A percentile compares a stretch with the other conserved stretches of the same genome.
Conservation (phyloP, 1,140 invertebrate species). For the Leptoteleia sp. region DNA sequence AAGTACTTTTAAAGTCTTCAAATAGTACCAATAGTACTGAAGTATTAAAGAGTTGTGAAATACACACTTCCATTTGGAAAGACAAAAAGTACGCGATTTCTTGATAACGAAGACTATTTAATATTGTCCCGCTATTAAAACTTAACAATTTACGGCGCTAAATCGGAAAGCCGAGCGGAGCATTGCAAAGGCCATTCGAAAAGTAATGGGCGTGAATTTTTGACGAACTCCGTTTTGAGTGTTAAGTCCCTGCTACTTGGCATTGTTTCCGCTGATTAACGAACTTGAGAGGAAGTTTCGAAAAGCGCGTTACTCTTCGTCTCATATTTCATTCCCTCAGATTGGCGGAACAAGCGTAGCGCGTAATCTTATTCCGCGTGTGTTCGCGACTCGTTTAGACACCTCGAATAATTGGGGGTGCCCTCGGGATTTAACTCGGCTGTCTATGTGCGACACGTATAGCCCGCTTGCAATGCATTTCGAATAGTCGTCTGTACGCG, state of each 20-base stretch:
- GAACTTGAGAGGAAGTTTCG: slow-evolving; percentile 31
- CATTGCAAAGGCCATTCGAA: too few relatives aligned
- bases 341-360: slow-evolving; percentile 49
- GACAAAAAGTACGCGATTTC: too few relatives aligned
- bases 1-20: too few relatives aligned
- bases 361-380: slow-evolving; percentile 64
- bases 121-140: too few relatives aligned
- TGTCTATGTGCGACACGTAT: slow-evolving; percentile 38
- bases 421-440: slow-evolving; percentile 53
- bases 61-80: too few relatives aligned
- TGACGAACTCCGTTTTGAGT: neutral
- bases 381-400: slow-evolving; percentile 60
- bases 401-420: slow-evolving; percentile 62
- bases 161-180: too few relatives aligned
- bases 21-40: too few relatives aligned
- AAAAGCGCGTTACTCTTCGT: slow-evolving; percentile 44
- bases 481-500: slow-evolving; percentile 51
- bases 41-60: too few relatives aligned
- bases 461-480: slow-evolving; percentile 37
- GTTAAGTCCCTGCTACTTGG: slow-evolving; percentile 20
- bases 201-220: neutral
- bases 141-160: too few relatives aligned
- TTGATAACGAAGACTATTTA: too few relatives aligned
- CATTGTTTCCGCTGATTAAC: slow-evolving; percentile 29
- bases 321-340: slow-evolving; percentile 39